These are phyloP conservation scores for Tridacna crocea DNA, from an alignment of 2,888 invertebrate species.

Conservation along the genomic window DNA sequence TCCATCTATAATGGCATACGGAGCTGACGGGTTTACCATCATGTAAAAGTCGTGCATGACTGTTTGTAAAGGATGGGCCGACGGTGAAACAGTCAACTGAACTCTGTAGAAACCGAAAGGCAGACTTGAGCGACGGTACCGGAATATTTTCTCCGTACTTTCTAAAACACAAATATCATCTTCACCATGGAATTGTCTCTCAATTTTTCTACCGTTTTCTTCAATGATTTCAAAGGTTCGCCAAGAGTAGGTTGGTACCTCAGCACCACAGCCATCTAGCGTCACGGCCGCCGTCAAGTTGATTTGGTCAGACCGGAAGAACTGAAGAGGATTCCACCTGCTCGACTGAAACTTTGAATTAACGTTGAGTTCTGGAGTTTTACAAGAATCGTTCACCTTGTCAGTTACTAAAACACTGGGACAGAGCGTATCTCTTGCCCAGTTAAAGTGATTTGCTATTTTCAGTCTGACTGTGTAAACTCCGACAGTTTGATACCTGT, in stretches of 20 bases:
- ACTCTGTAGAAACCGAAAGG: slow-evolving; percentile 76
- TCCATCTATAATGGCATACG: slow-evolving; percentile 71
- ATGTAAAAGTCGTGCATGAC: slow-evolving; percentile 64
- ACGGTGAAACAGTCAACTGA: slow-evolving; percentile 73
- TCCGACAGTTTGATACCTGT: slow-evolving; percentile 69
- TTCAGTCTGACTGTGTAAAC: slow-evolving; percentile 70
- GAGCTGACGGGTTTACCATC: slow-evolving; percentile 71
- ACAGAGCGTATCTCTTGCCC: slow-evolving; percentile 72
- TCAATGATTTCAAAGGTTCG: slow-evolving; percentile 61
- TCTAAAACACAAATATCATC: slow-evolving; percentile 66
- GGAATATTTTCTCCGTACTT: slow-evolving; percentile 61
- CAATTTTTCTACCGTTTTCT: slow-evolving; percentile 65
- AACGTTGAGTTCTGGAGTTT: slow-evolving; percentile 43
- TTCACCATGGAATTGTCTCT: slow-evolving; percentile 64
- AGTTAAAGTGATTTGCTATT: slow-evolving; percentile 75
- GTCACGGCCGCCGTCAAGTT: slow-evolving; percentile 65
- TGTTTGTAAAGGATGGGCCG: slow-evolving; percentile 60
- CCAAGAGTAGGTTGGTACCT: slow-evolving; percentile 72
- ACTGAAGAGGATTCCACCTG: slow-evolving; percentile 42
- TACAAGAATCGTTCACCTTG: slow-evolving; percentile 42
- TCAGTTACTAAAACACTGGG: slow-evolving; percentile 74
- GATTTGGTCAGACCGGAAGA: slow-evolving; percentile 71
- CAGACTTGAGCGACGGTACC: slow-evolving; percentile 66
- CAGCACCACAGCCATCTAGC: slow-evolving; percentile 53
- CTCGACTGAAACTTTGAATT: slow-evolving; percentile 44